Evolutionary conservation across 2,888 invertebrate species (phyloP).

Genomic region (Doris montereyensis): DNA sequence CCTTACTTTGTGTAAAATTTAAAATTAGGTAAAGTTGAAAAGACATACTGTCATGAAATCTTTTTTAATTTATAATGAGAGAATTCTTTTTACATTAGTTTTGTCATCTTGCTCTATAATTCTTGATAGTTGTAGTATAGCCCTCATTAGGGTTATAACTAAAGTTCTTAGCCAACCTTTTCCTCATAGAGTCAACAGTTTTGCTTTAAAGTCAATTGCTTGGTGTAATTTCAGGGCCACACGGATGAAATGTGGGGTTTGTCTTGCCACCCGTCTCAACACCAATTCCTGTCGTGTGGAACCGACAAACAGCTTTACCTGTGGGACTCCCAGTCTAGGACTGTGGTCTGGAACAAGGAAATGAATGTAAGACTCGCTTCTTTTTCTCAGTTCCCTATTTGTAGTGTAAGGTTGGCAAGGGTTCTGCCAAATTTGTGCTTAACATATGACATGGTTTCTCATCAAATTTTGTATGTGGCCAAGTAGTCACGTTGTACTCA

Average conservation of each 20-base stretch:
- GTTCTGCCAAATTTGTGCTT: too few relatives aligned
- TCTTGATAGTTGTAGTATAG: too few relatives aligned
- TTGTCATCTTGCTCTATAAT: too few relatives aligned
- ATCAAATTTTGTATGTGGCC: too few relatives aligned
- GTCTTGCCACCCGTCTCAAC: slow-evolving; percentile 84
- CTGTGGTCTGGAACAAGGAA: slow-evolving; percentile 92
- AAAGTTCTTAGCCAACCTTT: neutral
- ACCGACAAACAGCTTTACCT: slow-evolving; percentile 75
- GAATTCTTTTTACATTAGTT: too few relatives aligned
- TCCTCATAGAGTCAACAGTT: neutral
- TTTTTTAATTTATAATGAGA: too few relatives aligned
- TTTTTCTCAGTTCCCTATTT: neutral
- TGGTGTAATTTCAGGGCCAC: slow-evolving; percentile 80
- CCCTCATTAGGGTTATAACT: too few relatives aligned
- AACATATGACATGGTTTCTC: too few relatives aligned
- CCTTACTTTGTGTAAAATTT: too few relatives aligned
- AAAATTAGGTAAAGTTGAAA: too few relatives aligned
- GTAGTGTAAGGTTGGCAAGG: neutral
- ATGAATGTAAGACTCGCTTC: slow-evolving; percentile 77
- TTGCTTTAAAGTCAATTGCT: neutral
- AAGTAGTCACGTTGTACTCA: too few relatives aligned
- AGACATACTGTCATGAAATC: too few relatives aligned
- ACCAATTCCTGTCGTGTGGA: slow-evolving; percentile 87
- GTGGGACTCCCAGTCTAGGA: slow-evolving; percentile 91
- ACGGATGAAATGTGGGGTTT: slow-evolving; percentile 92